phyloP scores from a whole-genome alignment of 1,140 invertebrate genomes.

The Patella vulgata region DNA sequence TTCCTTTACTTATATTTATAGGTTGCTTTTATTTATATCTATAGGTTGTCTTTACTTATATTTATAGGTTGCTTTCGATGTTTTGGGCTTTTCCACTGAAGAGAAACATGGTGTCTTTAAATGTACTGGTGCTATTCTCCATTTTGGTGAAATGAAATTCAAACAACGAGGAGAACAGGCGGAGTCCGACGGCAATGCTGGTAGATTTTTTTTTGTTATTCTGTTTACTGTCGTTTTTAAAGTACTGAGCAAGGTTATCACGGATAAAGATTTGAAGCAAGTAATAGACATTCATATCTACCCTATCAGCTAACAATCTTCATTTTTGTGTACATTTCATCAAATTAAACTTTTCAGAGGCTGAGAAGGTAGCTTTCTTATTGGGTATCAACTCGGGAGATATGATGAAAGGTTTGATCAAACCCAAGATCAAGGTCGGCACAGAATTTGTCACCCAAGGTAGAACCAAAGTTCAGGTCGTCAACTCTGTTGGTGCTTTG shows the following conservation, averaged over 20 bases:
- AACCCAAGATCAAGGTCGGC: conserved; percentile 73
- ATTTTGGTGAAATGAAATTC: conserved; percentile 99
- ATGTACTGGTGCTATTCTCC: conserved; percentile 97
- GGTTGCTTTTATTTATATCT: too few species aligned
- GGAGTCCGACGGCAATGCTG: conserved; percentile 93
- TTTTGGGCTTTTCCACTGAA: conserved; percentile 94
- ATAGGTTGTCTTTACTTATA: too few species aligned
- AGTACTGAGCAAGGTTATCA: too few species aligned
- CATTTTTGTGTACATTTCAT: too few species aligned
- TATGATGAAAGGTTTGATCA: conserved; percentile 71
- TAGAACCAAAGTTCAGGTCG: conserved; percentile 93
- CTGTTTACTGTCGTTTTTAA: too few species aligned
- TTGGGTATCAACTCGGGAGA: conserved; percentile 75
- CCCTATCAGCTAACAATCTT: too few species aligned
- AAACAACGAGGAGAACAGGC: conserved; percentile 99
- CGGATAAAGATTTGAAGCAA: too few species aligned
- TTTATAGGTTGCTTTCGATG: conserved; percentile 94
- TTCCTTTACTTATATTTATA: too few species aligned
- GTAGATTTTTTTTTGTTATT: conserved; percentile 29
- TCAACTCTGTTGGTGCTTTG: conserved; percentile 95
- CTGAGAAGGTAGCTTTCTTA: conserved; percentile 91
- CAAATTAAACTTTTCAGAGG: conserved; percentile 73
- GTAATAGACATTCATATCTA: too few species aligned
- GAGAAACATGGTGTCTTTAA: conserved; percentile 98
- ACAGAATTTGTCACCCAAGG: conserved; percentile 99